These are phyloP conservation scores for Agrotis ipsilon DNA, from an alignment of 2,888 invertebrate species.

Conservation along the genomic window DNA sequence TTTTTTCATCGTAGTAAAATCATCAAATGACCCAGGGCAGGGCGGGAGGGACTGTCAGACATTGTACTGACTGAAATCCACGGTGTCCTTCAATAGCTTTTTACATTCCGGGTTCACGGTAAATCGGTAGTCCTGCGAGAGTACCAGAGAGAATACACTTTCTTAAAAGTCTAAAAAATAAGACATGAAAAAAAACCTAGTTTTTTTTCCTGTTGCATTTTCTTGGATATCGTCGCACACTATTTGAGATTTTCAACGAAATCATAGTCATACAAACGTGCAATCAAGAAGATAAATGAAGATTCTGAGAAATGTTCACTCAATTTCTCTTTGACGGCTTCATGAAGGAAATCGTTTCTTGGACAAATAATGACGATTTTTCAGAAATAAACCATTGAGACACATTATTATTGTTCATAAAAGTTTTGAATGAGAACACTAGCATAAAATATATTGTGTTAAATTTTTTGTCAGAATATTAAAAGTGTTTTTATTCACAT, in stretches of 20 bases:
- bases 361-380: slow-evolving; percentile 8
- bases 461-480: neutral
- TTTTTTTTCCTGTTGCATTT: neutral
- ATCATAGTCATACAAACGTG: slow-evolving; percentile 14
- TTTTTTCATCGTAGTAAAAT: no score
- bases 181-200: neutral
- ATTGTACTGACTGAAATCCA: no score
- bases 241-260: slow-evolving; percentile 35
- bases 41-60: no score
- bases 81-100: no score
- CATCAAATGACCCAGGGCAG: no score
- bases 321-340: slow-evolving; percentile 46
- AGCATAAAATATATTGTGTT: no score
- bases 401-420: neutral
- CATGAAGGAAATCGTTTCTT: slow-evolving; percentile 18
- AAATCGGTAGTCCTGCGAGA: no score
- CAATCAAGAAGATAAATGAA: slow-evolving; percentile 23
- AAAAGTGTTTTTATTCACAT: neutral
- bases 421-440: slow-evolving; percentile 4
- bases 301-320: slow-evolving; percentile 31
- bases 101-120: no score
- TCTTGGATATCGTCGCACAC: slow-evolving; percentile 5
- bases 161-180: neutral
- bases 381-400: slow-evolving; percentile 1
- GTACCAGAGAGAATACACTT: no score